Base-by-base conservation (phyloP, 2,797 vertebrate genomes). In the Ctenochaetus hawaiiensis region DNA sequence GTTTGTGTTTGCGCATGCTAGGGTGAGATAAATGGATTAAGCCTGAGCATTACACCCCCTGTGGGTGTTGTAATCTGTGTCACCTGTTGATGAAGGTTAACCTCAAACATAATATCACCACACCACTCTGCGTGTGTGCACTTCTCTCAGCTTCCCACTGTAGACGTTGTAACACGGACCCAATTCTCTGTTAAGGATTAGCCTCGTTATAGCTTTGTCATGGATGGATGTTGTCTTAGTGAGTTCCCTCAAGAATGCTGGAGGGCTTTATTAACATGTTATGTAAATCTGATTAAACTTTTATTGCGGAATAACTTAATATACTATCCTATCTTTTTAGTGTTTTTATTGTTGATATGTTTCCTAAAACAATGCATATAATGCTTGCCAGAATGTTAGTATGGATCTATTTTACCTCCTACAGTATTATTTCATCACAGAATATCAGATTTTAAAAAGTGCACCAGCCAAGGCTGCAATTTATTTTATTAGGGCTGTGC, bases 81-180 rank as follows among this genome's bases (percentile, higher is more conserved):
- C 81, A 86, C 64, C 77, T 83, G 84, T 69, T 64, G 68, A 81
- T 85, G 73, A 88, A 89, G 89, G 88, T 83, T 90, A 86, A 87
- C 78, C 81, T 82, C 78, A 69, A 56, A 26, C 60, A 63, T 81
- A 69, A 81, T 80, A 67, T 79, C 74, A 68, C 39, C 64, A 22
- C 59, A 51, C 26, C 26, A 39, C 45, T 58, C 10, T 26, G 23
- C 30, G n/a, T 54, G 20, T 75, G 59, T 70, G 54, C 16, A 13
- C 20, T 22, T 53, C 20, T 26, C 53, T 9, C 13, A 41, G 53
- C 41, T 79, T 76, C 48, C 65, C 44, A 43, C 74, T 59, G 49
- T 45, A 86, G 69, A 87, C 65, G 1, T 85, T 73, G 77, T 77
- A 44, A 61, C 59, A 81, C 52, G 66, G 72, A 68, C 45, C 44